phyloP scores from a whole-genome alignment of 2,113 vertebrate genomes.

The Syngnathus typhle region DNA sequence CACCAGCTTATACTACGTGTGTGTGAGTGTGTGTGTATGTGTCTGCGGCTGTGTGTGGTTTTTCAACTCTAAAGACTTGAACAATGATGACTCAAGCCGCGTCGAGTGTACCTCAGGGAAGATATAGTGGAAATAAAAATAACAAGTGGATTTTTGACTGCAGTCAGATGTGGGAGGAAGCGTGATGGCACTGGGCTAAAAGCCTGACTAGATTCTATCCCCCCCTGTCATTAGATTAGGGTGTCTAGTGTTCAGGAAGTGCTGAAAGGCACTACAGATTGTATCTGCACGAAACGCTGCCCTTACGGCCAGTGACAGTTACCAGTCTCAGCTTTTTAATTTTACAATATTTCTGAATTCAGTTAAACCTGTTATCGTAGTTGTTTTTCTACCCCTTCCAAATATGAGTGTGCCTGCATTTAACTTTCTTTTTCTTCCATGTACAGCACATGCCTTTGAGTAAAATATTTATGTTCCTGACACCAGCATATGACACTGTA shows the following conservation, averaged over 20 bases:
- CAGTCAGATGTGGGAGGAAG: constrained; percentile 49
- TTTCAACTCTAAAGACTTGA: constrained; percentile 64
- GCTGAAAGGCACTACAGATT: constrained; percentile 76
- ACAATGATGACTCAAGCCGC: constrained; percentile 72
- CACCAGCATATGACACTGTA: constrained; percentile 65
- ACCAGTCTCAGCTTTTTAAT: constrained; percentile 65
- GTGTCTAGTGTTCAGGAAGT: constrained; percentile 71
- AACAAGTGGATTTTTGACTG: constrained; percentile 68
- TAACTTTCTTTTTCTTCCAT: constrained; percentile 69
- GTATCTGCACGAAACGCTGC: constrained; percentile 62
- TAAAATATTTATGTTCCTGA: constrained; percentile 74
- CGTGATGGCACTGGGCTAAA: constrained; percentile 61
- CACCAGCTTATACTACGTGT: constrained; percentile 65
- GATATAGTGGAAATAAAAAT: constrained; percentile 65
- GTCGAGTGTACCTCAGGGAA: constrained; percentile 66
- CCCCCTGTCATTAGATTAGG: constrained; percentile 71
- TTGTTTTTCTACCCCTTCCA: constrained; percentile 39
- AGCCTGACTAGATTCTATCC: constrained; percentile 56
- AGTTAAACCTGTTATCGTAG: constrained; percentile 56
- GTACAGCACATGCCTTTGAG: constrained; percentile 38
- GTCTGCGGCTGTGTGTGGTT: constrained; percentile 9
- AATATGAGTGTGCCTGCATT: constrained; percentile 60
- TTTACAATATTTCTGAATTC: constrained; percentile 71
- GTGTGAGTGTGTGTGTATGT: constrained; percentile 25
- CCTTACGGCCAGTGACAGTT: constrained; percentile 63